phyloP scores from a whole-genome alignment of 2,113 vertebrate species.

The Megaptera novaeangliae region DNA sequence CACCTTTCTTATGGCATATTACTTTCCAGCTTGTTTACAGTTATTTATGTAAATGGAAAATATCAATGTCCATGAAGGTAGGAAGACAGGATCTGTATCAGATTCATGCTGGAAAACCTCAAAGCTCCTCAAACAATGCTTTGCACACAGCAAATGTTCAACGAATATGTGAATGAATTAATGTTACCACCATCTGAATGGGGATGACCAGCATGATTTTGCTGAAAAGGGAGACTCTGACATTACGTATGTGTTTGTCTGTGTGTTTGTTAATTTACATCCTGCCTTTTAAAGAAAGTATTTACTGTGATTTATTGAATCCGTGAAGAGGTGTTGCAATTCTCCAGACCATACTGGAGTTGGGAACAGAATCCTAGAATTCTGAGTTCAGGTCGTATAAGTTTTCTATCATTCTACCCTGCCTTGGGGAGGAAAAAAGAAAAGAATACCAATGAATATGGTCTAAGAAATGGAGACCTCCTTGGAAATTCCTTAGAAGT shows the following conservation, averaged over 20 bases:
- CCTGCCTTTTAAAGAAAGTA: neutral
- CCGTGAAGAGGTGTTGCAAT: neutral
- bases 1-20: neutral
- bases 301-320: neutral
- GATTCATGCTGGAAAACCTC: neutral
- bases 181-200: neutral
- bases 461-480: neutral
- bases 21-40: neutral
- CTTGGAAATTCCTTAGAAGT: neutral
- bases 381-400: neutral
- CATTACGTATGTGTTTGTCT: neutral
- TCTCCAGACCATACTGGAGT: neutral
- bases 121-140: neutral
- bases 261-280: neutral
- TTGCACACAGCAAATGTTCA: neutral
- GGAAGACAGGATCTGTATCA: neutral
- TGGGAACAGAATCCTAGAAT: neutral
- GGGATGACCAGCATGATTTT: neutral
- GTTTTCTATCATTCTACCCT: neutral
- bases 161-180: neutral
- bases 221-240: neutral
- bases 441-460: neutral
- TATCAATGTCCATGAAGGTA: neutral
- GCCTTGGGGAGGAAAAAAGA: neutral
- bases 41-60: slow-evolving; percentile 19